A percentile compares a stretch with the other conserved stretches of the same genome.
Evolutionary conservation across 2,113 vertebrate genomes (phyloP).

Genomic region (Callipepla squamata): DNA sequence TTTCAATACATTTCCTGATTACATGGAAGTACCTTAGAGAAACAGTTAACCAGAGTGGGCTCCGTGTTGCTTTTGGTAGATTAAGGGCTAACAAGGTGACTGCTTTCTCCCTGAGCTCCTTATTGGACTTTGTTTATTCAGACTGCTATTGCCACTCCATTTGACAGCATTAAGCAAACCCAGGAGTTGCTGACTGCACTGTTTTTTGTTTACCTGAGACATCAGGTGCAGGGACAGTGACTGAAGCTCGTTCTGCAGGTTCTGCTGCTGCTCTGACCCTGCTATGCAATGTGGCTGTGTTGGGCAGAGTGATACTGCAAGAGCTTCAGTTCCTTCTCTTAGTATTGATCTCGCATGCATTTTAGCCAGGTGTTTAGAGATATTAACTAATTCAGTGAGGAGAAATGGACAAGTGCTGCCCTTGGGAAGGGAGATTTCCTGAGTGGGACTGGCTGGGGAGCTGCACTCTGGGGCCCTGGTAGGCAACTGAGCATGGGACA

Average conservation of each 20-base stretch:
- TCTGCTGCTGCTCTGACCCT: neutral
- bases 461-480: neutral
- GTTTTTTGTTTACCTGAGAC: neutral
- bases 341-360: neutral
- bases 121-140: neutral
- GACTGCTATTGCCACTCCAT: neutral
- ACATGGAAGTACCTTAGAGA: conserved; percentile 3
- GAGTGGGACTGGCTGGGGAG: neutral
- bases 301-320: neutral
- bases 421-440: neutral
- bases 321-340: neutral
- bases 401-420: neutral
- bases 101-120: conserved; percentile 4
- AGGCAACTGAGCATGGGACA: neutral
- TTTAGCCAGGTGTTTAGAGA: neutral
- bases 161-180: neutral
- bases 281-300: neutral
- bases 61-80: conserved; percentile 28
- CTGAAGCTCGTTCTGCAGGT: neutral
- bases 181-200: neutral
- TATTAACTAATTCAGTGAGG: neutral
- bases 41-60: conserved; percentile 29
- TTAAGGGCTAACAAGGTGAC: conserved; percentile 56
- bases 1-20: conserved; percentile 40
- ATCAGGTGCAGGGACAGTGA: fast-evolving